phyloP scores from a whole-genome alignment of 2,113 vertebrate genomes.

The Choloepus hoffmanni region DNA sequence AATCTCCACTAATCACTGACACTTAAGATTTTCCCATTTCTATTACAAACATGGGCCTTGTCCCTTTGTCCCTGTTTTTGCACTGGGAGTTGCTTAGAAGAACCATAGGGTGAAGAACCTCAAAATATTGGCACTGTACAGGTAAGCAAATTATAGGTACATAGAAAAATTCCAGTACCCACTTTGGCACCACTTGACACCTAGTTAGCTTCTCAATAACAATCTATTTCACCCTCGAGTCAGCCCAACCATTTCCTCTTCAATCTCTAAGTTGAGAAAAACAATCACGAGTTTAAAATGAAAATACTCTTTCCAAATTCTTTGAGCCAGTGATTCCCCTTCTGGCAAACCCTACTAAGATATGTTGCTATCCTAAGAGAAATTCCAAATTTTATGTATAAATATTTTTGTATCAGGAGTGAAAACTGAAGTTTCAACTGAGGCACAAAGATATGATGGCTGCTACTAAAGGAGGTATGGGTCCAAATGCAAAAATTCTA shows the following conservation, averaged over 20 bases:
- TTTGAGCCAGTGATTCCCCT: not conserved
- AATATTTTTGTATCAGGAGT: conserved; percentile 46
- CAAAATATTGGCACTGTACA: not conserved
- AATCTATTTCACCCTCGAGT: not conserved
- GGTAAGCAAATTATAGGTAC: conserved; percentile 38
- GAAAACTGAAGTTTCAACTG: conserved; percentile 7
- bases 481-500: conserved; percentile 8
- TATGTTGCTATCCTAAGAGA: conserved; percentile 22
- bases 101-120: not conserved
- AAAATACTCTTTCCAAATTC: conserved; percentile 43
- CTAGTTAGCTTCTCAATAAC: conserved; percentile 18
- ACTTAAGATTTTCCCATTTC: not conserved
- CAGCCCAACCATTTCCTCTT: not conserved
- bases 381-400: conserved; percentile 31
- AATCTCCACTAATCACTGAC: not conserved
- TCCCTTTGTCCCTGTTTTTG: not conserved
- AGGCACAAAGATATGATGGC: not conserved
- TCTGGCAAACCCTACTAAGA: not conserved
- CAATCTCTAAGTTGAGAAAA: conserved; percentile 37
- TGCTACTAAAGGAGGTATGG: not conserved
- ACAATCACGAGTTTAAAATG: not conserved
- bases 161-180: not conserved
- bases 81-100: not conserved
- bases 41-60: not conserved
- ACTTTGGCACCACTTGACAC: conserved; percentile 24